These are phyloP conservation scores for Pterostichus madidus DNA, from an alignment of 2,888 invertebrate genomes.

Conservation along the genomic window DNA sequence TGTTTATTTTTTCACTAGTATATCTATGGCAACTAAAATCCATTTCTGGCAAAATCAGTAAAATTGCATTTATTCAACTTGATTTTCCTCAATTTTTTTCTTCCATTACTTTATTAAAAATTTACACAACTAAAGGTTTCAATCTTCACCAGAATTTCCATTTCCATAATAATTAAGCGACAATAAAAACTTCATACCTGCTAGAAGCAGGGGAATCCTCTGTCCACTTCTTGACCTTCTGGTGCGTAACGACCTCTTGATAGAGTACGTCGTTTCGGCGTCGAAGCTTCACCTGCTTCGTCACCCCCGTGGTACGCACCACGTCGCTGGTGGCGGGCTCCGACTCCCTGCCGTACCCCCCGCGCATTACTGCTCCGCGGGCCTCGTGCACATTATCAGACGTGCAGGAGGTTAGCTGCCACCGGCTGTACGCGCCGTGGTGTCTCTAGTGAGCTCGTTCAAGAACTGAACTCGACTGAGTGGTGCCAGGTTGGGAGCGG, in stretches of 20 bases:
- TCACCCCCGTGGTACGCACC: constrained; percentile 26
- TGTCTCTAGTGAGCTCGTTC: not conserved
- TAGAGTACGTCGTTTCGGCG: constrained; percentile 39
- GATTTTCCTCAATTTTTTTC: too few relatives aligned
- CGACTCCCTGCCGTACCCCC: constrained; percentile 30
- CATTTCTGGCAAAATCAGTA: too few relatives aligned
- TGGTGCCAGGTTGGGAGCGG: not conserved
- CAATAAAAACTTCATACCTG: not conserved
- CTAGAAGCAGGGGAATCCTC: not conserved
- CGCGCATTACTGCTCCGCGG: constrained; percentile 2
- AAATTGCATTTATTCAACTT: too few relatives aligned
- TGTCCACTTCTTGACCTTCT: constrained; percentile 31
- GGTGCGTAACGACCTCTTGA: constrained; percentile 42
- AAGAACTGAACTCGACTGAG: not conserved
- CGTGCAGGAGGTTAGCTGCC: constrained; percentile 5
- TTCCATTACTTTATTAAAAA: too few relatives aligned
- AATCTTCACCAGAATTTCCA: too few relatives aligned
- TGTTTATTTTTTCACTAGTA: too few relatives aligned
- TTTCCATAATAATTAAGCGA: too few relatives aligned
- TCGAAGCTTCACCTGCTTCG: constrained; percentile 21
- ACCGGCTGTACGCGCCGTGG: not conserved
- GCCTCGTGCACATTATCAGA: constrained; percentile 18
- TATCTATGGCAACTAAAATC: too few relatives aligned
- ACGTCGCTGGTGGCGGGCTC: constrained; percentile 8
- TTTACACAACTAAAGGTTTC: too few relatives aligned